Conservation (phyloP, 2,888 invertebrate species). For the Mantis religiosa region DNA sequence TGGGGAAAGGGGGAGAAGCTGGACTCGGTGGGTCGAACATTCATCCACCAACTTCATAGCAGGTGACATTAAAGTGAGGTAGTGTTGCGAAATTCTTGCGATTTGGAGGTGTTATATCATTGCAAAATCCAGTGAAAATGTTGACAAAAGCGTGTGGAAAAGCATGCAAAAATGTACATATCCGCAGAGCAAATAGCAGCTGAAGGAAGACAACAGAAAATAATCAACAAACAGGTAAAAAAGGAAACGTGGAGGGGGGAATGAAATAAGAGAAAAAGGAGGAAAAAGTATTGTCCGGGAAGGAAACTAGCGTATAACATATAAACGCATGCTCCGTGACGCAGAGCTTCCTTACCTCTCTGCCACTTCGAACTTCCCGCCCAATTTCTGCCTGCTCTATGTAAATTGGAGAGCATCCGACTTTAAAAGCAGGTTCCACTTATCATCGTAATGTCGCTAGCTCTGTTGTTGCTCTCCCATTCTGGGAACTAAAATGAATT, state of each 20-base stretch:
- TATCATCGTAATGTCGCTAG: no score
- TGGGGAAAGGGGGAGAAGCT: constrained; percentile 14
- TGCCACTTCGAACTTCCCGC: background rate
- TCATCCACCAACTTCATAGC: constrained; percentile 19
- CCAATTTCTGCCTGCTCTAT: background rate
- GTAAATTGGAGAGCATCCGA: background rate
- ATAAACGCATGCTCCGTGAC: constrained; percentile 10
- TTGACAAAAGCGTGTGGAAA: background rate
- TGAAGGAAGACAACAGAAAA: background rate
- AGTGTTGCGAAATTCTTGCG: background rate
- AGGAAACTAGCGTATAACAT: background rate
- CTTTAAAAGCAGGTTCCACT: background rate
- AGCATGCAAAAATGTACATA: background rate
- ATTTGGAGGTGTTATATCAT: background rate
- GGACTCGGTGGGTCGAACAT: constrained; percentile 22
- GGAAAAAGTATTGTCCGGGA: background rate
- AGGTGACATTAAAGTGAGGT: constrained; percentile 12
- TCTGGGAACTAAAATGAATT: no score
- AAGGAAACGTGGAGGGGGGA: background rate
- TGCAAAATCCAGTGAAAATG: background rate
- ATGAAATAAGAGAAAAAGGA: background rate
- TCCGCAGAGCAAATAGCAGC: background rate
- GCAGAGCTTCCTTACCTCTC: background rate
- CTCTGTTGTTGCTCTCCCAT: no score
- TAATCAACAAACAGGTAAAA: background rate